Percentiles rank a stretch among this genome's conserved stretches.
phyloP scores from a whole-genome alignment of 2,888 invertebrate genomes.

The Incurvaria masculella region DNA sequence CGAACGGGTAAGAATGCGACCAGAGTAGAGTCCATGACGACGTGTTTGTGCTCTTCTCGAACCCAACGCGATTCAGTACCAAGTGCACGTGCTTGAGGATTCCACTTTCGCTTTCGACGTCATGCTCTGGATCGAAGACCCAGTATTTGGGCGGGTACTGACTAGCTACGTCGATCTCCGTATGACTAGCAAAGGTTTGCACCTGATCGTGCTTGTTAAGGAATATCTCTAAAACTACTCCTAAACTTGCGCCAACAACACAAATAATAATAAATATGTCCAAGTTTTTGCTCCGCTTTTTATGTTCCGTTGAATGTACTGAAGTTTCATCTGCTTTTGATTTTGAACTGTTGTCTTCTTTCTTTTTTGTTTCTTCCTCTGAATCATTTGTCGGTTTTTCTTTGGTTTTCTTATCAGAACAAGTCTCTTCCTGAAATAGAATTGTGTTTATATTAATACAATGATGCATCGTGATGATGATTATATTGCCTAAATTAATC shows the following conservation, averaged over 20 bases:
- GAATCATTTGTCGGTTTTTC: too few relatives aligned
- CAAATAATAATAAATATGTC: conserved; percentile 34
- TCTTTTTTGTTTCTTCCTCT: too few relatives aligned
- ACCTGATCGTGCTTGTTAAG: conserved; percentile 13
- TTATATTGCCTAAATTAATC: too few relatives aligned
- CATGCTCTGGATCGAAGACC: conserved; percentile 52
- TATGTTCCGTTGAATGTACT: too few relatives aligned
- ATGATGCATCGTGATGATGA: too few relatives aligned
- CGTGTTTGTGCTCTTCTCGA: conserved; percentile 51
- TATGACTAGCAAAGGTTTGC: background rate
- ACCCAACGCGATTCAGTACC: conserved; percentile 75
- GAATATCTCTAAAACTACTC: conserved; percentile 32
- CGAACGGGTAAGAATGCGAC: conserved; percentile 93
- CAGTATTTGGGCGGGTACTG: conserved; percentile 37
- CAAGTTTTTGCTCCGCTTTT: conserved; percentile 22
- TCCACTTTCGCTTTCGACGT: conserved; percentile 59
- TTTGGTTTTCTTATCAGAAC: too few relatives aligned
- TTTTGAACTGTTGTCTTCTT: too few relatives aligned
- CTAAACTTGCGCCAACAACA: conserved; percentile 33
- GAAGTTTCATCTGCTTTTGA: too few relatives aligned
- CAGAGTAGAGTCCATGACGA: conserved; percentile 85
- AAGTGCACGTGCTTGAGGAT: conserved; percentile 78
- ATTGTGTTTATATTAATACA: too few relatives aligned
- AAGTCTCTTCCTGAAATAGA: too few relatives aligned
- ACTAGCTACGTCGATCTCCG: background rate